phyloP scores from a whole-genome alignment of 2,113 vertebrate genomes.

The Corydoras maculifer region DNA sequence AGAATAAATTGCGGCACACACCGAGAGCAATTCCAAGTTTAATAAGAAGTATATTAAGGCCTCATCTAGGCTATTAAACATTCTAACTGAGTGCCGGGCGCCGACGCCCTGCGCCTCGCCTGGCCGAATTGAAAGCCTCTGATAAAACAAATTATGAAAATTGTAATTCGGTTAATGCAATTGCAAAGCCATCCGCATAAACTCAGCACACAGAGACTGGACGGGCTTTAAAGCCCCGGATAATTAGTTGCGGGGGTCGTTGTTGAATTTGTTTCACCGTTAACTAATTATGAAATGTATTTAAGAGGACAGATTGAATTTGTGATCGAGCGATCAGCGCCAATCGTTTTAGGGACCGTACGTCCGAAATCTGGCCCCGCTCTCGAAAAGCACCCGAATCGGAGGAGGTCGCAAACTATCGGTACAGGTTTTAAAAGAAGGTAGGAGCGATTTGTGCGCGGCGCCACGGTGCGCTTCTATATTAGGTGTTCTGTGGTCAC shows the following conservation, averaged over 20 bases:
- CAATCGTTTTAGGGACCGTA: background rate
- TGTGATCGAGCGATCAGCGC: background rate
- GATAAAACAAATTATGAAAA: slow-evolving; percentile 44
- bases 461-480: background rate
- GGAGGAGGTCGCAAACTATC: background rate
- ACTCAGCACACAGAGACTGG: too few relatives aligned
- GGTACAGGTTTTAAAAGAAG: background rate
- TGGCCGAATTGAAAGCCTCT: slow-evolving; percentile 33
- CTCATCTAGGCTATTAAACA: slow-evolving; percentile 48
- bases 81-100: slow-evolving; percentile 40
- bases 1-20: slow-evolving; percentile 43
- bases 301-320: too few relatives aligned
- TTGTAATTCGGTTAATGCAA: slow-evolving; percentile 36
- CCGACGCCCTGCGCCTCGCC: slow-evolving; percentile 32
- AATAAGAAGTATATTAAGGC: slow-evolving; percentile 53
- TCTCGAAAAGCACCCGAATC: background rate
- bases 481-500: slow-evolving; percentile 24
- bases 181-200: slow-evolving; percentile 33
- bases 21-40: slow-evolving; percentile 50
- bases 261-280: too few relatives aligned
- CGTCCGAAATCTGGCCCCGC: background rate
- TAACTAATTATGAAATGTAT: too few relatives aligned
- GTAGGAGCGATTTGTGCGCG: slow-evolving; percentile 18
- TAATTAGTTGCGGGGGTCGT: too few relatives aligned
- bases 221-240: too few relatives aligned